Base-by-base conservation (phyloP, 1,140 invertebrate species). In the Pseudobourletiella spinata region DNA sequence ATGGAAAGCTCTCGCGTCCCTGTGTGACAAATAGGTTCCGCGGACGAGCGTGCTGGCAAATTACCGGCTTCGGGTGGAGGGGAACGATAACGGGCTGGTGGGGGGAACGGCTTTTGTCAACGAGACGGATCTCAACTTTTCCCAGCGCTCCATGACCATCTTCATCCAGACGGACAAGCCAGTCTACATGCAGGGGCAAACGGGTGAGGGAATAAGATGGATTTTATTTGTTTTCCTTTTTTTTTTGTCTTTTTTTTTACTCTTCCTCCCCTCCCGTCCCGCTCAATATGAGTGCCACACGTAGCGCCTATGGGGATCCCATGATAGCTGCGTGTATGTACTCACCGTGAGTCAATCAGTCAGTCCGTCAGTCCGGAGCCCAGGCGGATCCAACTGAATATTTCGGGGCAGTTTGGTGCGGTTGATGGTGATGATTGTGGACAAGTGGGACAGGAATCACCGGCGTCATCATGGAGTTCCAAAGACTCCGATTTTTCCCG, bases 81-180 rank as follows among this genome's bases (percentile, higher is more conserved):
- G 93, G 0, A 83, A 86, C 57, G 90, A 89, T 72, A 86, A 91
- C 64, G 83, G 85, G 61, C 78, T 90, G 1, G 83, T 88, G 20
- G 90, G 89, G 20, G 91, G 90, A 2, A 83, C 85, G 18, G 87
- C 88, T 0, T 94, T 94, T 74, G 60, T 71, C 18, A 63, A 63
- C 25, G 61, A 63, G 72, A 90, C 88, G 0, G 74, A 80, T 61
- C 75, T 95, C 14, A 78, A 78, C 11, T 94, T 93, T 72, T 91
- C 87, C 0, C 86, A 88, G 70, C 76, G 89, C n/a, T 91, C 90
- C 6, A 91, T 94, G 87, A 92, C 93, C 0, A 90, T 97, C 64
- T 92, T 97, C 69, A 87, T 98, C 68, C 93, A 96, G 76, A 86
- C 91, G 57, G 91, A 98, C 72, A 95, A 95, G 73, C 92, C 93